Percentiles rank a stretch among this genome's conserved stretches.
Conservation (phyloP, 2,888 invertebrate genomes). For the Sinotaia quadrata region DNA sequence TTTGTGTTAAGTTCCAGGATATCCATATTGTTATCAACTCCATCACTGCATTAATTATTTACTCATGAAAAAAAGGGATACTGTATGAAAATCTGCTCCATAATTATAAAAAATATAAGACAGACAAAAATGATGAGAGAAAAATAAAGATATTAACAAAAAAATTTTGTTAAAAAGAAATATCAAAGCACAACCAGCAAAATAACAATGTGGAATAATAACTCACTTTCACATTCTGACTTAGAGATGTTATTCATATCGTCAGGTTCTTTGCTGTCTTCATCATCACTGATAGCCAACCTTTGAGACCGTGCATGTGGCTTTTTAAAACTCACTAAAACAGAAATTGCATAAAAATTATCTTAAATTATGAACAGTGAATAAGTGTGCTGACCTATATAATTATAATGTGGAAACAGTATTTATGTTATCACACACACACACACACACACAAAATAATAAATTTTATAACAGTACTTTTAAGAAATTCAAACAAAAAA, state of each 20-base stretch:
- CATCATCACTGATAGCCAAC: slow-evolving; percentile 46
- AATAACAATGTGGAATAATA: background rate
- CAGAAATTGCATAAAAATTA: too few species aligned
- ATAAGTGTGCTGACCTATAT: background rate
- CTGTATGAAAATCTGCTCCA: background rate
- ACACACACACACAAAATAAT: slow-evolving; percentile 2
- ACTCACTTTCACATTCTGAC: background rate
- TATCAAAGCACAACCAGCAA: slow-evolving; percentile 6
- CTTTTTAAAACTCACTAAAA: slow-evolving; percentile 29
- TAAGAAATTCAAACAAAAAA: background rate
- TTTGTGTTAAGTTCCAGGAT: too few species aligned
- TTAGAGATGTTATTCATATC: slow-evolving; percentile 2
- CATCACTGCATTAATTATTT: background rate
- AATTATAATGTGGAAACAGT: background rate
- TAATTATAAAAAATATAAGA: background rate
- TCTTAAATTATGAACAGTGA: too few species aligned
- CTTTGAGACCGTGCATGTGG: slow-evolving; percentile 18
- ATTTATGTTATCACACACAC: background rate
- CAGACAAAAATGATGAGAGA: background rate
- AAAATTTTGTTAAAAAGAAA: background rate
- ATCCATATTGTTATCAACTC: background rate
- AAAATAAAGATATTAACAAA: background rate
- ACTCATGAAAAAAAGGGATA: background rate
- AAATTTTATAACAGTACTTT: background rate
- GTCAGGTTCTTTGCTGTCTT: slow-evolving; percentile 35